Conservation (phyloP, 2,888 invertebrate species). For the Danaus chrysippus region DNA sequence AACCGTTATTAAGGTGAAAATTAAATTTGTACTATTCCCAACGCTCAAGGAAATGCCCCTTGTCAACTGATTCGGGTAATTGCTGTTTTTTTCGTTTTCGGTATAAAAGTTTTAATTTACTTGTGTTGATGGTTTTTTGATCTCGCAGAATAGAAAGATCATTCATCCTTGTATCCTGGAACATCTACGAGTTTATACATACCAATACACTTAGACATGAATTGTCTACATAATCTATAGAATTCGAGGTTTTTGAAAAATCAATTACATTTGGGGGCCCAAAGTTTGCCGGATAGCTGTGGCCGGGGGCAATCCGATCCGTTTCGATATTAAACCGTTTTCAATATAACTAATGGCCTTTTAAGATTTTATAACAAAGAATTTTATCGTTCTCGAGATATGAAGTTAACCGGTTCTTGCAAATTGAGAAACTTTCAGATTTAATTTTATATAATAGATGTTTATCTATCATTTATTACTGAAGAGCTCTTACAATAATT, state of each 20-base stretch:
- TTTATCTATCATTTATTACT: conserved; percentile 13
- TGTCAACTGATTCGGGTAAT: conserved; percentile 41
- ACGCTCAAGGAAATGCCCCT: conserved; percentile 34
- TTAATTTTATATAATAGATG: conserved; percentile 37
- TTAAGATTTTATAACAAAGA: conserved; percentile 46
- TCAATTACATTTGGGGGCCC: conserved; percentile 43
- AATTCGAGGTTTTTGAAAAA: conserved; percentile 35
- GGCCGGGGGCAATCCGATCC: conserved; percentile 35
- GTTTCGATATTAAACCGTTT: conserved; percentile 42
- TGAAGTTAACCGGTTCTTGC: conserved; percentile 33
- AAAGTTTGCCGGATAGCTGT: conserved; percentile 34
- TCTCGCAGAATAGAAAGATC: conserved; percentile 7
- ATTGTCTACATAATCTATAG: conserved; percentile 12
- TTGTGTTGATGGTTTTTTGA: conserved; percentile 11
- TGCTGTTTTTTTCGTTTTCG: conserved; percentile 25
- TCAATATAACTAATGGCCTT: conserved; percentile 43
- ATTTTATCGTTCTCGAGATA: conserved; percentile 35
- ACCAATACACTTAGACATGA: conserved; percentile 12
- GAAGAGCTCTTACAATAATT: not conserved
- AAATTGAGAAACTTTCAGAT: conserved; percentile 39
- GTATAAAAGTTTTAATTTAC: conserved; percentile 18
- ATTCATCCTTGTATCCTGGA: no score
- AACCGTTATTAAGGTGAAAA: conserved; percentile 44
- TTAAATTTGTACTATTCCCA: conserved; percentile 45
- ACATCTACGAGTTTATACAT: not conserved